Conservation (phyloP, 2,888 invertebrate species). For the Calameuta idolon region DNA sequence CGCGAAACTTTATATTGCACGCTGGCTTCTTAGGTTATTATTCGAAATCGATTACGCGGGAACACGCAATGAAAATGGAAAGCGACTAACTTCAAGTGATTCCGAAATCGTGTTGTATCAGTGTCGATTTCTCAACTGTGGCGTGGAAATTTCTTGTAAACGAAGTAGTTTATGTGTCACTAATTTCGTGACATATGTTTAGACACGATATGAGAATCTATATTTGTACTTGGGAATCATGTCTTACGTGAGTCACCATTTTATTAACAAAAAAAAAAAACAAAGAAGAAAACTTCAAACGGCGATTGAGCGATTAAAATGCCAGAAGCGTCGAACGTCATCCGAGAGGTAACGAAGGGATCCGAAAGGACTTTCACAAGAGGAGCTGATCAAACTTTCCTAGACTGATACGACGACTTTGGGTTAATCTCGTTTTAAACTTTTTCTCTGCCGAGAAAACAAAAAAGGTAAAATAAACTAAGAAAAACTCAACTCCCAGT, state of each 20-base stretch:
- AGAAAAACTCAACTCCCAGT: not conserved
- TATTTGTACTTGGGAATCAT: not conserved
- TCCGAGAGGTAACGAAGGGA: not conserved
- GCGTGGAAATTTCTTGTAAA: not conserved
- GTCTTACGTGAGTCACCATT: not conserved
- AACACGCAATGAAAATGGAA: conserved; percentile 47
- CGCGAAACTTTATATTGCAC: not conserved
- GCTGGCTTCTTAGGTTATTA: not conserved
- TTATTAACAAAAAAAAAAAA: not conserved
- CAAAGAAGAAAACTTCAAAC: not conserved
- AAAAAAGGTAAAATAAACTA: not conserved
- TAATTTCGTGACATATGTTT: not conserved
- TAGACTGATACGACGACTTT: not conserved
- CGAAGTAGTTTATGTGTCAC: not conserved
- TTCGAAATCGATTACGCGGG: conserved; percentile 40
- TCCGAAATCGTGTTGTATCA: not conserved
- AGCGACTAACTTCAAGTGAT: conserved; percentile 29
- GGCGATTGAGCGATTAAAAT: not conserved
- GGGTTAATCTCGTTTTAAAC: not conserved
- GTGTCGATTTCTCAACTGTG: not conserved
- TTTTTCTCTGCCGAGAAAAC: not conserved
- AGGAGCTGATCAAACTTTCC: not conserved
- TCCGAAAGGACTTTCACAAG: not conserved
- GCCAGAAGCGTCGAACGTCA: not conserved
- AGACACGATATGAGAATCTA: not conserved